Evolutionary conservation across 1,140 invertebrate genomes (phyloP).

Genomic region (Matsumurasca onukii): DNA sequence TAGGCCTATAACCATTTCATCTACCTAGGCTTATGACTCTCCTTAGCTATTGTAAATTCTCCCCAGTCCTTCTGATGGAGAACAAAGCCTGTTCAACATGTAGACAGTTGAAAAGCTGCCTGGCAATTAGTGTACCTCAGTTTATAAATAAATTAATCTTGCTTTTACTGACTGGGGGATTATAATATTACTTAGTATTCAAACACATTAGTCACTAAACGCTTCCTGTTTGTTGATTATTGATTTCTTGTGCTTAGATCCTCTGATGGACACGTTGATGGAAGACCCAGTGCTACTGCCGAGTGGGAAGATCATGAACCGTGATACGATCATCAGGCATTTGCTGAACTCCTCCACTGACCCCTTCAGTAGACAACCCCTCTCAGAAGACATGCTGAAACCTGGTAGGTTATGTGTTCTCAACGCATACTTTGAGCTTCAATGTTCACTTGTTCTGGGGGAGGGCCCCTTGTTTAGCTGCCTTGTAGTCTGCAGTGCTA

Average conservation of each 20-base stretch:
- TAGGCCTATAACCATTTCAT: too few species aligned
- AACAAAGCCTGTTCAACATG: too few species aligned
- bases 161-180: too few species aligned
- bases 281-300: slow-evolving; percentile 92
- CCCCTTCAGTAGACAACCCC: slow-evolving; percentile 93
- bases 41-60: too few species aligned
- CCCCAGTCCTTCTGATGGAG: too few species aligned
- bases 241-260: slow-evolving; percentile 61
- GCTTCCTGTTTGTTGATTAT: background rate
- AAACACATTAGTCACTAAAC: too few species aligned
- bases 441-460: background rate
- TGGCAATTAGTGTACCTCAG: too few species aligned
- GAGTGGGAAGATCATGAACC: slow-evolving; percentile 94
- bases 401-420: slow-evolving; percentile 58
- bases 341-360: slow-evolving; percentile 95
- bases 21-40: too few species aligned
- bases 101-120: too few species aligned
- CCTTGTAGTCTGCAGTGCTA: background rate
- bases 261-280: slow-evolving; percentile 97
- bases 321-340: slow-evolving; percentile 90
- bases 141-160: too few species aligned
- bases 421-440: background rate
- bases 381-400: slow-evolving; percentile 84
- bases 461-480: background rate
- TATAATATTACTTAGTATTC: too few species aligned